Conservation (phyloP, 2,888 invertebrate genomes). For the Zonitis immaculata region DNA sequence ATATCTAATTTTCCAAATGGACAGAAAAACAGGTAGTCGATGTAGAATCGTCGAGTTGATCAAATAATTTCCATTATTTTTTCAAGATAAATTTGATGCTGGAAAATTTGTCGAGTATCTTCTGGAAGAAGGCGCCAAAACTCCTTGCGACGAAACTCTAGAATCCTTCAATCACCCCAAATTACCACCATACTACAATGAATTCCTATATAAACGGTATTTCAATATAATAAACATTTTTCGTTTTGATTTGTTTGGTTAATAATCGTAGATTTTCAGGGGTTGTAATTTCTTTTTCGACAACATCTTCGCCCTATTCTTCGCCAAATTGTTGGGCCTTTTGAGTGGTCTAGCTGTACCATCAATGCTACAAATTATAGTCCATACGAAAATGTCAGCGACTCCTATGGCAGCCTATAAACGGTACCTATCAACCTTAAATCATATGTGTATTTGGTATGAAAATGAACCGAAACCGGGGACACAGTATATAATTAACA, state of each 20-base stretch:
- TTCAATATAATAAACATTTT: too few species aligned
- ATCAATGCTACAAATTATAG: constrained; percentile 65
- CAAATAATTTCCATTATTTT: too few species aligned
- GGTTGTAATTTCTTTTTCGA: constrained; percentile 69
- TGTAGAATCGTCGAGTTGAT: too few species aligned
- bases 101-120: constrained; percentile 33
- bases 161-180: constrained; percentile 49
- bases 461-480: constrained; percentile 60
- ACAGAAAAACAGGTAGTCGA: too few species aligned
- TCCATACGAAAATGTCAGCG: constrained; percentile 67
- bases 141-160: constrained; percentile 50
- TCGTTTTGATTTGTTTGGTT: not conserved
- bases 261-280: constrained; percentile 48
- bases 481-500: too few species aligned
- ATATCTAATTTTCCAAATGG: too few species aligned
- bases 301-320: constrained; percentile 64
- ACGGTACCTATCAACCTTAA: constrained; percentile 73
- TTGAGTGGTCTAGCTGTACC: constrained; percentile 70
- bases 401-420: constrained; percentile 63
- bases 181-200: constrained; percentile 64
- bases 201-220: constrained; percentile 59
- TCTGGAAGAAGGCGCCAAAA: constrained; percentile 47
- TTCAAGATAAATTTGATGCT: constrained; percentile 18
- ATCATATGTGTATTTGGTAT: constrained; percentile 78
- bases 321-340: constrained; percentile 72